Base-by-base conservation (phyloP, 2,797 vertebrate genomes). In the Etheostoma nigrum region DNA sequence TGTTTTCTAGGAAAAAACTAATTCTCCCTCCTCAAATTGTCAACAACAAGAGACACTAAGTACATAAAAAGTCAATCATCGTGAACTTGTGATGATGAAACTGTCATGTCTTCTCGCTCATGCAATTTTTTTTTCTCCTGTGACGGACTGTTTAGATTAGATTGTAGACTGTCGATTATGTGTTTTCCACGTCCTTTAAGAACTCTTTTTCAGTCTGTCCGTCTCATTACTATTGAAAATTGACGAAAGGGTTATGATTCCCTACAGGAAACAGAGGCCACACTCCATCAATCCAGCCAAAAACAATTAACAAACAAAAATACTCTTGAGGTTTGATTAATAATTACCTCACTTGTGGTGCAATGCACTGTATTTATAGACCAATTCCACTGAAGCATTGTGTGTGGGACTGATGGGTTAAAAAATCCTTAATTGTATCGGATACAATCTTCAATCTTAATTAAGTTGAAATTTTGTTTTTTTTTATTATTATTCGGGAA, bases 281-380 rank as follows among this genome's bases (percentile, higher is more conserved):
- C 53, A 36, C 75, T 86, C n/a, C 76, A 47, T 25, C 61, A 23
- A 66, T 44, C 12, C 51, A 67, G 82, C 67, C 84, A 44, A 80
- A 84, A 74, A 36, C 48, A 76, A 78, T 53, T 67, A 78, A 82
- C 74, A 83, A 81, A 86, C 76, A 81, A 85, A 88, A 81, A 59
- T 23, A 51, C 84, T 81, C 82, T 49, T 5, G 70, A 81, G 78
- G 70, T 75, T 76, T 72, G 76, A 84, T 86, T 80, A 86, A 89
- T 87, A 84, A 90, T 89, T 82, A 86, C 89, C 76, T 82, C 72
- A 36, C 61, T 76, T 44, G 60, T 9, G 15, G 21, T 36, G 30
- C 45, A 64, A 27, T 23, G 62, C 40, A 33, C 60, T 70, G 55
- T 73, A 60, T 85, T 86, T 82, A 76, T 51, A 68, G 59, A 59